Conservation (phyloP, 1,140 invertebrate genomes). For the Trachymyrmex cornetzi region DNA sequence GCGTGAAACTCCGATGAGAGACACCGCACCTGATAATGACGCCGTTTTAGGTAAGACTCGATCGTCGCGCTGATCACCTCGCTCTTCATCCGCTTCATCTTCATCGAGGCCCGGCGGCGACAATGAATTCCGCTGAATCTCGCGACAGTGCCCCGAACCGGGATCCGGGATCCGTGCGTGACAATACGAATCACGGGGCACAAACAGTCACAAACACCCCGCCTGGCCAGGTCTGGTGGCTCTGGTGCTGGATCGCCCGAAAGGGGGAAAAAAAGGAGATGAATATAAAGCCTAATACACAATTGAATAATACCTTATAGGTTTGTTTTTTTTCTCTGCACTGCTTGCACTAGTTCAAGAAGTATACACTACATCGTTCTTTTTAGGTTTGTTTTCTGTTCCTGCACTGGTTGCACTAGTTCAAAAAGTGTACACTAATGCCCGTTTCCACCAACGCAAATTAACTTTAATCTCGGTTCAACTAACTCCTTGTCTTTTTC, state of each 20-base stretch:
- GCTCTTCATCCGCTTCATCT: slow-evolving; percentile 86
- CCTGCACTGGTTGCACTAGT: no score
- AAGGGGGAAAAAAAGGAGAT: not conserved
- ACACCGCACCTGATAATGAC: slow-evolving; percentile 84
- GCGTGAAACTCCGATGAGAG: slow-evolving; percentile 6
- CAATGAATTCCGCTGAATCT: not conserved
- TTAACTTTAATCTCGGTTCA: no score
- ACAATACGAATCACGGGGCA: not conserved
- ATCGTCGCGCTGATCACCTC: slow-evolving; percentile 85
- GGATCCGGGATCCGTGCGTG: not conserved
- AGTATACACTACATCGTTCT: no score
- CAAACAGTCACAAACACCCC: not conserved
- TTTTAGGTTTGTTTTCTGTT: no score
- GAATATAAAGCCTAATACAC: not conserved
- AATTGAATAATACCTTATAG: no score
- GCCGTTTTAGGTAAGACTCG: slow-evolving; percentile 86
- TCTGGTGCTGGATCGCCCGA: no score
- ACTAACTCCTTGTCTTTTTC: no score
- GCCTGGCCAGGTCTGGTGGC: not conserved
- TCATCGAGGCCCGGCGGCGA: slow-evolving; percentile 72
- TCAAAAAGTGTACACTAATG: no score
- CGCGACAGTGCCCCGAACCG: not conserved
- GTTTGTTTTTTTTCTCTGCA: no score
- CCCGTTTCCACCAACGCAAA: no score
- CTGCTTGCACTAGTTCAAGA: no score